Evolutionary conservation across 1,140 invertebrate genomes (phyloP).

Genomic region (Drosophila pruinosa): DNA sequence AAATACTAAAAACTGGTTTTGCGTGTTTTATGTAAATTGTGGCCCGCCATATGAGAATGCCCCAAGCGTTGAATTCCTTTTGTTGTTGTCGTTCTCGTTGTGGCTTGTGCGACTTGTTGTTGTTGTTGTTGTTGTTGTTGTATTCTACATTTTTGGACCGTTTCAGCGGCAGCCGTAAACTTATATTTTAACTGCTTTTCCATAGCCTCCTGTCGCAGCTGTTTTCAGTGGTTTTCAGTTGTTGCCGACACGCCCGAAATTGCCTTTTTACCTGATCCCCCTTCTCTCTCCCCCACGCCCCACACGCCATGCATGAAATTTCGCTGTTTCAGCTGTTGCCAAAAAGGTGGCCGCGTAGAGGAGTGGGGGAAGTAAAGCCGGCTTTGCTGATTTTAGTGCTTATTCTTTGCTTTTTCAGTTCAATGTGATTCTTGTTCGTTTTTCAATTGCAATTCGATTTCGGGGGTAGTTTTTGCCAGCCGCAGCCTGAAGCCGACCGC

Average conservation of each 20-base stretch:
- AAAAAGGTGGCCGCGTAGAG: background rate
- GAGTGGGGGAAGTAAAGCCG: background rate
- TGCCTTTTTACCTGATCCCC: constrained; percentile 18
- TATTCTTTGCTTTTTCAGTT: constrained; percentile 17
- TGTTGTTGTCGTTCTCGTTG: constrained; percentile 19
- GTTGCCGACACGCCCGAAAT: constrained; percentile 35
- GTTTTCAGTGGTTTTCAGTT: constrained; percentile 28
- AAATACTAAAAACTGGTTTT: constrained; percentile 67
- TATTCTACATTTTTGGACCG: constrained; percentile 33
- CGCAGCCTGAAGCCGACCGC: constrained; percentile 37
- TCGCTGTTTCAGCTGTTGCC: constrained; percentile 17
- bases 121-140: constrained; percentile 35
- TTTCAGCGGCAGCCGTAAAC: constrained; percentile 21
- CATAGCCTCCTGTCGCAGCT: constrained; percentile 42
- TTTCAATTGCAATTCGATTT: constrained; percentile 57
- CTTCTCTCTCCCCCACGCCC: background rate
- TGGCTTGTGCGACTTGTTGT: constrained; percentile 26
- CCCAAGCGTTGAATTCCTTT: constrained; percentile 52
- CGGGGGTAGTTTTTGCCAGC: constrained; percentile 66
- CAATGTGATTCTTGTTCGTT: constrained; percentile 59
- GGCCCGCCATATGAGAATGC: constrained; percentile 56
- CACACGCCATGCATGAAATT: constrained; percentile 4
- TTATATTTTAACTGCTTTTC: constrained; percentile 49
- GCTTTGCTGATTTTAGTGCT: constrained; percentile 27
- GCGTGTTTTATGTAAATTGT: constrained; percentile 78